Conservation (phyloP, 2,888 invertebrate species). For the Euproctis similis region DNA sequence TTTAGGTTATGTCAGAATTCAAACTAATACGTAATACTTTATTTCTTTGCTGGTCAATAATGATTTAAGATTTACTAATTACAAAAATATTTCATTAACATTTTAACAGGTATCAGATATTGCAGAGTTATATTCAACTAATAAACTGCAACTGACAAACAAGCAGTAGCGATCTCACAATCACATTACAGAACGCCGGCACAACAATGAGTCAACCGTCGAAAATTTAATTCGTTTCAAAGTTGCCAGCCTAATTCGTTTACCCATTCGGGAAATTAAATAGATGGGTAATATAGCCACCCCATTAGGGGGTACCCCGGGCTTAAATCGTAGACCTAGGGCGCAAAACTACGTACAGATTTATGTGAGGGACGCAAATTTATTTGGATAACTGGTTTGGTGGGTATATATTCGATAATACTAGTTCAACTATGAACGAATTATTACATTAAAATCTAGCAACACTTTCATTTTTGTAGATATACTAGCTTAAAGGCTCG, state of each 20-base stretch:
- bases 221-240: conserved; percentile 69
- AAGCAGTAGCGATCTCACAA: conserved; percentile 20
- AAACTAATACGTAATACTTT: too few species aligned
- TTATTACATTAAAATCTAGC: too few species aligned
- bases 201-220: conserved; percentile 55
- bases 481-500: too few species aligned
- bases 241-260: conserved; percentile 72
- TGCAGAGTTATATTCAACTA: neutral
- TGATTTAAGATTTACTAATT: too few species aligned
- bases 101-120: neutral
- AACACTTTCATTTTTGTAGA: too few species aligned
- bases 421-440: too few species aligned
- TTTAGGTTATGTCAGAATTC: too few species aligned
- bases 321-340: conserved; percentile 47
- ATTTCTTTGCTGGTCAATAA: too few species aligned
- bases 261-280: conserved; percentile 73
- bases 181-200: conserved; percentile 7
- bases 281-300: conserved; percentile 72
- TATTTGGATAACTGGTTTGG: conserved; percentile 30
- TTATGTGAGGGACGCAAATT: conserved; percentile 49
- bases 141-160: conserved; percentile 8
- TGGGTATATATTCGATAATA: too few species aligned
- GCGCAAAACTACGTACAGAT: conserved; percentile 48
- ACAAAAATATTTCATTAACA: too few species aligned
- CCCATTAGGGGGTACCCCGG: conserved; percentile 59